Conservation (phyloP, 92 coral and sea anemone species). For the Galaxea fascicularis region DNA sequence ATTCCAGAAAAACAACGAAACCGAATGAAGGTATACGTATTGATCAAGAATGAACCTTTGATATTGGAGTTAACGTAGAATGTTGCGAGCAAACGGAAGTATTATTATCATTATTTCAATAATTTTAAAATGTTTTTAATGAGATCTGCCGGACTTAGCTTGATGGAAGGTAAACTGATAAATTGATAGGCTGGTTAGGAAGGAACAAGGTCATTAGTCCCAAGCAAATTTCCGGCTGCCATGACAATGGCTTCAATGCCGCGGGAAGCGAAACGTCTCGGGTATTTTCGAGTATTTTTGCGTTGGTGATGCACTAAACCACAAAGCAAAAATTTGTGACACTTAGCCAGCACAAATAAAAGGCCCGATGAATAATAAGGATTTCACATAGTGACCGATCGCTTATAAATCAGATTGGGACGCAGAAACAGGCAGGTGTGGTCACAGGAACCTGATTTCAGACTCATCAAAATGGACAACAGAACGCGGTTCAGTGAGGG, state of each 20-base stretch:
- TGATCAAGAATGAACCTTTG: no score
- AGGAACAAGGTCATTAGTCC: slow-evolving; percentile 1
- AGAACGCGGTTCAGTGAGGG: neutral
- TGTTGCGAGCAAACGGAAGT: neutral
- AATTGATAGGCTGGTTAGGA: neutral
- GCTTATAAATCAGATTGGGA: neutral
- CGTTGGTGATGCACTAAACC: neutral
- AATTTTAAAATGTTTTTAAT: neutral
- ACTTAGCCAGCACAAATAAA: neutral
- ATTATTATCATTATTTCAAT: neutral
- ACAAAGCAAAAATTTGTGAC: neutral
- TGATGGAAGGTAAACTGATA: neutral
- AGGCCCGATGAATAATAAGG: neutral
- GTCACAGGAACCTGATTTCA: neutral
- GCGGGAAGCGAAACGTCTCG: neutral
- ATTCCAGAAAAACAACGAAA: neutral
- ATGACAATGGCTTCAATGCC: neutral
- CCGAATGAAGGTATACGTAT: neutral
- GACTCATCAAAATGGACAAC: slow-evolving; percentile 15
- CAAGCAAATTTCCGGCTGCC: neutral
- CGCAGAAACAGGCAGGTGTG: no score
- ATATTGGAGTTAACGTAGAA: neutral
- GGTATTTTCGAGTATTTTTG: neutral
- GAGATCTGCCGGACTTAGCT: neutral
- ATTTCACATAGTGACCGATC: neutral